A percentile compares a stretch with the other conserved stretches of the same genome.
These are phyloP conservation scores for Kryptolebias marmoratus DNA, from an alignment of 2,113 vertebrate genomes.

Conservation along the genomic window DNA sequence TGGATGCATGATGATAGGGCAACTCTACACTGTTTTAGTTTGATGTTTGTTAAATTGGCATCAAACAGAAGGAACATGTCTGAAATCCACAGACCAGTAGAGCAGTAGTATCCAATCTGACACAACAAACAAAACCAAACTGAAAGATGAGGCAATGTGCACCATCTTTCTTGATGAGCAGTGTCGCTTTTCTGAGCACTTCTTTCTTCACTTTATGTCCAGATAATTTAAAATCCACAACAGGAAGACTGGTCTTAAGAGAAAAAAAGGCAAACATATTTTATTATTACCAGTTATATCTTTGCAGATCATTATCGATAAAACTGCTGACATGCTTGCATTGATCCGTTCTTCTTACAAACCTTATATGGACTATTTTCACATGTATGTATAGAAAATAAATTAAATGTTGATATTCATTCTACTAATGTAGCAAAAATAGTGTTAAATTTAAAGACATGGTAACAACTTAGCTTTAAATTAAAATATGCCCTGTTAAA, in stretches of 20 bases:
- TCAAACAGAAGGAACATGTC: constrained; percentile 8
- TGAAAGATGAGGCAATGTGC: neutral
- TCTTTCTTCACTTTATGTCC: neutral
- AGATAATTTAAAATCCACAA: constrained; percentile 21
- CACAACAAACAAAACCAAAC: constrained; percentile 15
- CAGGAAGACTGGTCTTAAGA: neutral
- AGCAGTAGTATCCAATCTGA: constrained; percentile 22
- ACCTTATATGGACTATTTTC: too few relatives aligned
- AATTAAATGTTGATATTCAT: too few relatives aligned
- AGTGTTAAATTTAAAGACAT: too few relatives aligned
- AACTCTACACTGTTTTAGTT: neutral
- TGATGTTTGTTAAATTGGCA: constrained; percentile 8
- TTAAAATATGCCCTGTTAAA: too few relatives aligned
- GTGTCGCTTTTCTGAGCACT: neutral
- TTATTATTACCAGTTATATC: constrained; percentile 34
- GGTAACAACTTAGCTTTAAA: too few relatives aligned
- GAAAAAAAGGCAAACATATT: neutral
- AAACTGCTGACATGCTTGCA: constrained; percentile 55
- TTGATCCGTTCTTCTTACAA: neutral
- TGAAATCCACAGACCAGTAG: constrained; percentile 11
- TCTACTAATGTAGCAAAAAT: too few relatives aligned
- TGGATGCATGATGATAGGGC: neutral
- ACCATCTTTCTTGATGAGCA: neutral
- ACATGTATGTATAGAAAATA: too few relatives aligned
- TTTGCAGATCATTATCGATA: constrained; percentile 61